Evolutionary conservation across 2,113 vertebrate species (phyloP).

Genomic region (Thunnus thynnus): DNA sequence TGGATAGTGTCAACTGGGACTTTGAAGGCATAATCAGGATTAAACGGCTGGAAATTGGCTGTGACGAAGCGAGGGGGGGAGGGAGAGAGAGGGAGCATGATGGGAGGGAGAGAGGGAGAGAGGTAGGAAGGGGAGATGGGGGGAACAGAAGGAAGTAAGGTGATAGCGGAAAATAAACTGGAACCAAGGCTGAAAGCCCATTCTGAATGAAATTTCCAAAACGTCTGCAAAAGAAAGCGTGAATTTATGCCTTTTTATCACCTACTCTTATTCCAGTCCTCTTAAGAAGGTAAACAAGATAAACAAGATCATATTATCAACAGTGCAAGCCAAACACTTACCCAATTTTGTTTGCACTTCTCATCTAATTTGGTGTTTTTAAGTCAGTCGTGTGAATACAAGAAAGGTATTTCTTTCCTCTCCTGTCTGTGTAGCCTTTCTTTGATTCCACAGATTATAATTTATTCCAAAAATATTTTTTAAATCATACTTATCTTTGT

Average conservation of each 20-base stretch:
- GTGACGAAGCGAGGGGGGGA: constrained; percentile 20
- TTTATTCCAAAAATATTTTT: no score
- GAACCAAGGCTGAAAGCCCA: neutral
- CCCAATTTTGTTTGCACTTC: no score
- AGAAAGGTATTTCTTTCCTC: neutral
- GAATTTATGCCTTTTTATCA: no score
- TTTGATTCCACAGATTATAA: no score
- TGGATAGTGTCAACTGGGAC: constrained; percentile 53
- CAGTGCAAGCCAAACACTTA: neutral
- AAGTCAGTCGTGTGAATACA: no score
- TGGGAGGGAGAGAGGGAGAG: neutral
- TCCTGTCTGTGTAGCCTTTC: neutral
- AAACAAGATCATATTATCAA: neutral
- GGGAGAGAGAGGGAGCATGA: no score
- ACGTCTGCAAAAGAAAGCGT: no score
- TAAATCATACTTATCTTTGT: no score
- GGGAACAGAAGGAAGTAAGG: neutral
- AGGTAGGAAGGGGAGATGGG: neutral
- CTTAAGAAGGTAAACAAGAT: no score
- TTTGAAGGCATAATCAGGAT: constrained; percentile 67
- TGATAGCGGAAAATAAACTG: neutral
- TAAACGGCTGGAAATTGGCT: constrained; percentile 56
- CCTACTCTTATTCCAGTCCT: no score
- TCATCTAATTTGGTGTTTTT: no score
- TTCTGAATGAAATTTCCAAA: no score